Evolutionary conservation across 2,113 vertebrate genomes (phyloP), one percentile per base, ranked within the genome.

Genomic region (Hippopotamus amphibius): DNA sequence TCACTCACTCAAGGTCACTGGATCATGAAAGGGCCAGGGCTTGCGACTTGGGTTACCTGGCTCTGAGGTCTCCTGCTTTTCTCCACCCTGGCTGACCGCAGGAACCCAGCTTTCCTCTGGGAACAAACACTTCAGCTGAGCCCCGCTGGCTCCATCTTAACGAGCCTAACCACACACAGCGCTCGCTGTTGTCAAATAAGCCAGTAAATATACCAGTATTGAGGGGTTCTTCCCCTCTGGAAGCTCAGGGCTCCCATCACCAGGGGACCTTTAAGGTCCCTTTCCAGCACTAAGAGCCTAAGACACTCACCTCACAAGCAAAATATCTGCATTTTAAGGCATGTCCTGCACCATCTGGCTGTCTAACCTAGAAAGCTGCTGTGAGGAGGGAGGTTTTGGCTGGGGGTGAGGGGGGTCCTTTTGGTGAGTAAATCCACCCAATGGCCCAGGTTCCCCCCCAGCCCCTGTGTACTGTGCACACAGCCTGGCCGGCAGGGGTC

Each of bases 381-480:
- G 33, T 37, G 63, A 74, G 46, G n/a, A 6, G 21, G 28, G 46
- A 2, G 68, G 43, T 79, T 86, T 82, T 24, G 33, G 30, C 61
- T 8, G 8, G 13, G 19, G 41, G 61, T 30, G 65, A 16, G 0
- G 26, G 33, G 2, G 74, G 2, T 21, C n/a, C n/a, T n/a, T 24
- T 13, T 2, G 53, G 4, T 17, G 15, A 16, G 11, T 55, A 33
- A 46, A 33, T 22, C 37, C 48, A 24, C 43, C 15, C 43, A 16
- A 12, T 1, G n/a, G 7, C 13, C 33, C 53, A 82, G 50, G 9
- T 5, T 13, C 1, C 17, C 24, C 16, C 5, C n/a, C 57, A 74
- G 63, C 41, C 26, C 1, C 0, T 1, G 0, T 12, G 46, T n/a
- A 53, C 68, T 74, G 37, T 41, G 21, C 46, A 76, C 48, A 15